Percentiles rank a stretch among this genome's conserved stretches.
Evolutionary conservation across 2,113 vertebrate genomes (phyloP).

Genomic region (Cottus gobio): DNA sequence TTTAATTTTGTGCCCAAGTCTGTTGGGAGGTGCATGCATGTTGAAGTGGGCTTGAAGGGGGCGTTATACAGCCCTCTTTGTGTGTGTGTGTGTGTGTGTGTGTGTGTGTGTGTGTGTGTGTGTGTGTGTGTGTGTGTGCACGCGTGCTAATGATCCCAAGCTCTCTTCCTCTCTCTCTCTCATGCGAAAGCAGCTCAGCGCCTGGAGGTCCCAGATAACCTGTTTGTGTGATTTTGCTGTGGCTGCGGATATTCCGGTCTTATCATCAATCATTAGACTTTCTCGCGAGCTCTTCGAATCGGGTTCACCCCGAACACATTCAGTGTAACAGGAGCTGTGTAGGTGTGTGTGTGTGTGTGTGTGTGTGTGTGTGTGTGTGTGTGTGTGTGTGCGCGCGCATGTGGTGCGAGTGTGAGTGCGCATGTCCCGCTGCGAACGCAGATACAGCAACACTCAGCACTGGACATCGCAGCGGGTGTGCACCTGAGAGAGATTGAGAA

Average conservation of each 20-base stretch:
- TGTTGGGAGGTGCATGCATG: constrained; percentile 31
- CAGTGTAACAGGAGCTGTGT: constrained; percentile 66
- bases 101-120: constrained; percentile 26
- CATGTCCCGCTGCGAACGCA: constrained; percentile 65
- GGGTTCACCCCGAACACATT: constrained; percentile 76
- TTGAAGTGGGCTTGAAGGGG: constrained; percentile 12
- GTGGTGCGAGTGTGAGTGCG: constrained; percentile 30
- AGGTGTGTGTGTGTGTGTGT: constrained; percentile 53
- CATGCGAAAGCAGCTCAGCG: constrained; percentile 64
- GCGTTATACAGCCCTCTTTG: constrained; percentile 16
- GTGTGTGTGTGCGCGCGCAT: constrained; percentile 47
- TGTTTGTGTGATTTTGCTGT: constrained; percentile 79
- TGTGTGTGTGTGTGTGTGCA: constrained; percentile 17
- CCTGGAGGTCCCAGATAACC: constrained; percentile 75
- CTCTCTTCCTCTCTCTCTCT: constrained; percentile 20
- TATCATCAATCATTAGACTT: constrained; percentile 82
- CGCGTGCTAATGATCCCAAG: constrained; percentile 56
- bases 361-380: constrained; percentile 59
- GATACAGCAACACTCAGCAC: constrained; percentile 73
- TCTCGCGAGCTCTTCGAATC: constrained; percentile 75
- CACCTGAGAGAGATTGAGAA: constrained; percentile 61
- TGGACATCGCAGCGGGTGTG: constrained; percentile 70
- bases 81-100: constrained; percentile 27
- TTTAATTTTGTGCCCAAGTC: constrained; percentile 35
- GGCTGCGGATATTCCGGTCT: constrained; percentile 74